Base-by-base conservation (phyloP, 2,797 vertebrate species). In the Scolopax rusticola region DNA sequence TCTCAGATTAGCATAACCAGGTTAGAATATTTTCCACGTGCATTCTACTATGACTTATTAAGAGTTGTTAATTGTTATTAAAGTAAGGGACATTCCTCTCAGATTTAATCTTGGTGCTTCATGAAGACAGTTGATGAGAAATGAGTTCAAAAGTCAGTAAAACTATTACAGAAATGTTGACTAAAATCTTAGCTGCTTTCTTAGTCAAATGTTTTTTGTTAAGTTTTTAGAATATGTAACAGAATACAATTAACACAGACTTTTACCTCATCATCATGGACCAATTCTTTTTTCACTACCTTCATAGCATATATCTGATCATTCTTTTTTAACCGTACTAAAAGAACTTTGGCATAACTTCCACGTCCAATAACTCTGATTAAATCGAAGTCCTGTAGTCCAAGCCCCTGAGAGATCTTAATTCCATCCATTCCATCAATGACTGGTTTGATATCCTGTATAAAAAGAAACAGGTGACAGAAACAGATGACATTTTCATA, bases 231-330 rank as follows among this genome's bases (percentile, higher is more conserved):
- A 71, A 8, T 2, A 48, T 5, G 7, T 9, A 86, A 86, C 6
- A 25, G 51, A 63, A 76, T 15, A 16, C 54, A 88, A 50, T 82
- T 63, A 91, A 81, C 61, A 64, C 15, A 57, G 68, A 20, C 19
- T 76, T 97, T 89, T 97, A 99, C 99, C 99, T 99, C 99, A 5
- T 99, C 99, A 3, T 99, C 99, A 0, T 99, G 99, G 77, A 99
- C 99, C 96, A 99, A 98, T 92, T 99, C 99, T 97, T 99, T 99
- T 97, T 99, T 99, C 95, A 99, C 99, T 91, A 99, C 99, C 97
- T 99, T 99, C 99, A 99, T 99, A 94, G 99, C 99, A 11, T 99
- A 99, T 57, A 99, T 97, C 84, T 99, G 99, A 76, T 99, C 99
- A 3, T 99, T 99, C 98, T 99, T 99, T 98, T 99, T 99, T 77